Evolutionary conservation across 2,113 vertebrate genomes (phyloP).

Genomic region (Xenopus laevis): DNA sequence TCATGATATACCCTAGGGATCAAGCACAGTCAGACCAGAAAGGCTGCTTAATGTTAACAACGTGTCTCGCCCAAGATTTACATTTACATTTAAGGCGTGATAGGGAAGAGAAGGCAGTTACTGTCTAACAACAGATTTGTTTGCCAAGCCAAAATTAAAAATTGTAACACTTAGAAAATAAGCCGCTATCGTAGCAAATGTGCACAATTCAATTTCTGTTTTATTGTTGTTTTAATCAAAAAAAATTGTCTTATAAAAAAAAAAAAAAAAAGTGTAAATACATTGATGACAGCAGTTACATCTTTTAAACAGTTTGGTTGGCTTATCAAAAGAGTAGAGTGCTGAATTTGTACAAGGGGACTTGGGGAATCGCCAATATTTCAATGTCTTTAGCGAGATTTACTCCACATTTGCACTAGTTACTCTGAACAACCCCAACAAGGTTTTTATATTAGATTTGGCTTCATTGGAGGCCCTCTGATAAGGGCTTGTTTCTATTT

Average conservation of each 20-base stretch:
- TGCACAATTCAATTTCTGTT: constrained; percentile 34
- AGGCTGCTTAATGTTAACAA: background rate
- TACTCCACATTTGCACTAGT: constrained; percentile 13
- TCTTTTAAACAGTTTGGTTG: constrained; percentile 38
- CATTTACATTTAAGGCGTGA: background rate
- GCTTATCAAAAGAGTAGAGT: constrained; percentile 42
- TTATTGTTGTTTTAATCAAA: constrained; percentile 41
- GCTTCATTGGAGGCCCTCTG: background rate
- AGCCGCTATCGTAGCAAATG: background rate
- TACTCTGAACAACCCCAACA: background rate
- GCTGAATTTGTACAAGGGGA: no score
- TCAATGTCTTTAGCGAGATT: no score
- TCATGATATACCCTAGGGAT: no score
- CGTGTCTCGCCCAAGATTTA: background rate
- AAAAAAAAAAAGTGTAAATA: constrained; percentile 45
- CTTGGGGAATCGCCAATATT: constrained; percentile 14
- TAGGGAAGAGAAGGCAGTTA: background rate
- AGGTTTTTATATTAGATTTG: constrained; percentile 1
- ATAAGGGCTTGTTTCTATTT: no score
- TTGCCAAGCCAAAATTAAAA: background rate
- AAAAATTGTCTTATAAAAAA: constrained; percentile 43
- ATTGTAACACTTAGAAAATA: background rate
- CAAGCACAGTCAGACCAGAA: no score
- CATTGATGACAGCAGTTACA: constrained; percentile 44
- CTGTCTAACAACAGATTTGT: background rate